A percentile compares a stretch with the other conserved stretches of the same genome.
These are phyloP conservation scores for Matsumurasca onukii DNA, from an alignment of 1,140 invertebrate species.

Conservation along the genomic window DNA sequence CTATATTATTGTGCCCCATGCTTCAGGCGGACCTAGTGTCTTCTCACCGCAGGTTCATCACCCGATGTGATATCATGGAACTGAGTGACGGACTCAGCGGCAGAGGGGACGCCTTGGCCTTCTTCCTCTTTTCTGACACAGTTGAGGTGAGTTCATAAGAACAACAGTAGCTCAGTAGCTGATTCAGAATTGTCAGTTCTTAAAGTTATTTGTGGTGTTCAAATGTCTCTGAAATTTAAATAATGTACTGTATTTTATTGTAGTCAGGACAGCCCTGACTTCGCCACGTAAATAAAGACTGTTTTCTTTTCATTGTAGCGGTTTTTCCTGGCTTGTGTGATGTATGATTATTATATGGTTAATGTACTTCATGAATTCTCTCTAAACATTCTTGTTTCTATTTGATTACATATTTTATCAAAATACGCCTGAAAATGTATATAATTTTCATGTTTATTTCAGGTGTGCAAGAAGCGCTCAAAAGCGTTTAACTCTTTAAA, in stretches of 20 bases:
- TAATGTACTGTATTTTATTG: background rate
- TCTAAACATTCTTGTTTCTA: too few relatives aligned
- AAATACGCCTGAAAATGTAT: too few relatives aligned
- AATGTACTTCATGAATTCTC: too few relatives aligned
- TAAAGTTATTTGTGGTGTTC: conserved; percentile 11
- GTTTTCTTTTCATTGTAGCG: too few relatives aligned
- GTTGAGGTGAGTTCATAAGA: conserved; percentile 76
- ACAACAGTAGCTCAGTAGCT: too few relatives aligned
- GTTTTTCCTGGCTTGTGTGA: too few relatives aligned
- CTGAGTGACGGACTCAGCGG: conserved; percentile 82
- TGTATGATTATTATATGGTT: too few relatives aligned
- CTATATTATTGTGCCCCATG: conserved; percentile 15
- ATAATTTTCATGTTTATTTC: too few relatives aligned
- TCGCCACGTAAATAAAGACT: too few relatives aligned
- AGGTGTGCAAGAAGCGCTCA: conserved; percentile 77
- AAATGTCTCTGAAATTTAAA: background rate
- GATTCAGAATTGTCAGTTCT: too few relatives aligned
- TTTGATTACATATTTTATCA: too few relatives aligned
- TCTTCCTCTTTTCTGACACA: conserved; percentile 93
- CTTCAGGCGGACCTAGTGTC: conserved; percentile 81
- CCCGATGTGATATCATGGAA: conserved; percentile 86
- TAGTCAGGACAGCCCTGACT: too few relatives aligned
- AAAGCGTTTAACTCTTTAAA: conserved; percentile 70
- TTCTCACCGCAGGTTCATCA: conserved; percentile 86
- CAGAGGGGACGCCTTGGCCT: conserved; percentile 80